Base-by-base conservation (phyloP, 1,140 invertebrate genomes). In the Pseudoatta argentina region DNA sequence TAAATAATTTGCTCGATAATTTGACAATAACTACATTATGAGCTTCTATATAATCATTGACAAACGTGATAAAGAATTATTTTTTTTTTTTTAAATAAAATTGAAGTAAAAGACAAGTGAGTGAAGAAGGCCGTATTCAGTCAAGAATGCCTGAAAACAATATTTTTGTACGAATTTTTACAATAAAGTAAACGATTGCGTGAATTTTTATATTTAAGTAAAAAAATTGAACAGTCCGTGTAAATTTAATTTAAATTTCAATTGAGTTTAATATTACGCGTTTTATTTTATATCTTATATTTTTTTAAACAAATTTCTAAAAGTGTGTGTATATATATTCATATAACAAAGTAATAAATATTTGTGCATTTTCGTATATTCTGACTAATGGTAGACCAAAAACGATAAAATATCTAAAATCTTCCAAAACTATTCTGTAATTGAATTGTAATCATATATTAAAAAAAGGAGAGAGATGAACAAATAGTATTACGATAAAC, bases 331-430 rank as follows among this genome's bases (percentile, higher is more conserved):
- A 4, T 18, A 14, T 39, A 71, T 2, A 39, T 59, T 16, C 16
- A 0, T 51, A 53, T 44, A 63, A 44, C 27, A 66, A 66, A 21
- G 6, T 39, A 53, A 27, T 48, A 30, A 53, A 77, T 48, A 30
- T 44, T 44, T 12, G 44, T 53, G 10, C 24, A 53, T 66, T 24
- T 21, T 21, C 12, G 6, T 24, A 3, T 14, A 51, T 66, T 8
- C 2, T 10, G 18, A 34, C 5, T 12, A 6, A 0, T 24, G 21
- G 3, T 57, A 16, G 1, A 57, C 6, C 39, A 3, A 51, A 69
- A 69, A 48, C 66, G 39, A 44, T 5, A n/a, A 81, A 57, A 71
- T 81, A 71, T 77, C 3, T 3, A n/a, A 55, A 81, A 10, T 30
- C 10, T 39, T n/a, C 3, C 10, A 77, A 27, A 21, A 7, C n/a